Conservation (phyloP, 37 sponge, comb jelly and placozoan genomes). For the Chondrilla cf. caribensis region DNA sequence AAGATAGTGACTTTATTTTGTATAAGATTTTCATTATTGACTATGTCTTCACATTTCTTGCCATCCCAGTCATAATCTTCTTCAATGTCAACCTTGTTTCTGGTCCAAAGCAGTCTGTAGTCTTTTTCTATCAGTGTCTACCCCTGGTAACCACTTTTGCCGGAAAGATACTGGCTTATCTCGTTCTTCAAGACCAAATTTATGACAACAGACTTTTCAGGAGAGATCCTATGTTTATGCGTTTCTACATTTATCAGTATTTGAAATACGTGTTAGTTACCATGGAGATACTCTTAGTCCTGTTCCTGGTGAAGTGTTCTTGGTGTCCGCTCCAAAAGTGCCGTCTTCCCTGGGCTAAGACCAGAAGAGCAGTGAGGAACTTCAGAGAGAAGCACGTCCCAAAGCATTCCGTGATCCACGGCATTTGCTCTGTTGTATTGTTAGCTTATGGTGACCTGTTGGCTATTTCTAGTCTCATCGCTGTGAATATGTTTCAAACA, state of each 20-base stretch:
- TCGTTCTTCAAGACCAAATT: no score
- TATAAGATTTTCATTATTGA: no score
- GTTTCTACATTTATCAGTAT: no score
- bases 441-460: neutral
- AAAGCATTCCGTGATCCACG: neutral
- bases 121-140: conserved; percentile 9
- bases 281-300: no score
- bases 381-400: conserved; percentile 2
- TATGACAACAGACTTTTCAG: no score
- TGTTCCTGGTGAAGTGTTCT: neutral
- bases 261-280: no score
- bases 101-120: neutral
- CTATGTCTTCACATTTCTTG: no score
- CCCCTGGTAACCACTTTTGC: neutral
- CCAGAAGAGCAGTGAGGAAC: neutral
- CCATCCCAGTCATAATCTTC: neutral
- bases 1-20: no score
- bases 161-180: no score
- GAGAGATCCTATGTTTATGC: no score
- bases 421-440: neutral
- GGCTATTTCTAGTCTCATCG: neutral
- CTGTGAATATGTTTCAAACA: neutral
- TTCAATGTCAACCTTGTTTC: conserved; percentile 22
- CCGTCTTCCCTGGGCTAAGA: neutral
- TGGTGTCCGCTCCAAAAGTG: neutral